A percentile compares a stretch with the other conserved stretches of the same genome.
Conservation (phyloP, 2,888 invertebrate genomes). For the Dinocampus coccinellae region DNA sequence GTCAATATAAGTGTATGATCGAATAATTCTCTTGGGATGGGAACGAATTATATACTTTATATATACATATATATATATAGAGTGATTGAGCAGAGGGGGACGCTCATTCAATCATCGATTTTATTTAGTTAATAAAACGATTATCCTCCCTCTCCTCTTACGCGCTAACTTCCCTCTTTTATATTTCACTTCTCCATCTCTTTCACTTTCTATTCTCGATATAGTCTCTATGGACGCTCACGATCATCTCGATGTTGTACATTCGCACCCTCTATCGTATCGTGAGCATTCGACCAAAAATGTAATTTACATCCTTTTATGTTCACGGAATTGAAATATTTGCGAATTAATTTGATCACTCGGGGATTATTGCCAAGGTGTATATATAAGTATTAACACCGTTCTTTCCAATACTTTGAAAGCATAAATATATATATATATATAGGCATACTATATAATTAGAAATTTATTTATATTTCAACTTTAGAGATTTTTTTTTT, state of each 20-base stretch:
- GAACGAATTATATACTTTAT: constrained; percentile 26
- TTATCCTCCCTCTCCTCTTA: constrained; percentile 42
- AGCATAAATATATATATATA: background rate
- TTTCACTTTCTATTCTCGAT: background rate
- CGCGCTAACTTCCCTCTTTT: constrained; percentile 23
- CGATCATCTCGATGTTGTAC: constrained; percentile 28
- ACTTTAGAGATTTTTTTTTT: constrained; percentile 1
- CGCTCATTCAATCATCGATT: constrained; percentile 66
- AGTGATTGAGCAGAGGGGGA: constrained; percentile 45
- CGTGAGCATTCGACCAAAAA: constrained; percentile 67
- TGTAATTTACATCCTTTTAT: constrained; percentile 70
- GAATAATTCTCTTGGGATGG: constrained; percentile 54
- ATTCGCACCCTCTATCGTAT: constrained; percentile 37
- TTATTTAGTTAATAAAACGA: constrained; percentile 69
- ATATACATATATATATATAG: constrained; percentile 5
- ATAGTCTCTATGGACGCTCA: constrained; percentile 25
- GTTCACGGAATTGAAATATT: constrained; percentile 68
- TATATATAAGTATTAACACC: constrained; percentile 29
- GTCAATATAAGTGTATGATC: constrained; percentile 59
- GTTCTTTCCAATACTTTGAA: background rate
- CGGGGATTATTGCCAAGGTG: constrained; percentile 58
- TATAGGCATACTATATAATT: too few species aligned
- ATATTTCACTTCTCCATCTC: constrained; percentile 35
- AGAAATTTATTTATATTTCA: constrained; percentile 27
- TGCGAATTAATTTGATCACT: constrained; percentile 63